Evolutionary conservation across 2,113 vertebrate genomes (phyloP).

Genomic region (Thymallus thymallus): DNA sequence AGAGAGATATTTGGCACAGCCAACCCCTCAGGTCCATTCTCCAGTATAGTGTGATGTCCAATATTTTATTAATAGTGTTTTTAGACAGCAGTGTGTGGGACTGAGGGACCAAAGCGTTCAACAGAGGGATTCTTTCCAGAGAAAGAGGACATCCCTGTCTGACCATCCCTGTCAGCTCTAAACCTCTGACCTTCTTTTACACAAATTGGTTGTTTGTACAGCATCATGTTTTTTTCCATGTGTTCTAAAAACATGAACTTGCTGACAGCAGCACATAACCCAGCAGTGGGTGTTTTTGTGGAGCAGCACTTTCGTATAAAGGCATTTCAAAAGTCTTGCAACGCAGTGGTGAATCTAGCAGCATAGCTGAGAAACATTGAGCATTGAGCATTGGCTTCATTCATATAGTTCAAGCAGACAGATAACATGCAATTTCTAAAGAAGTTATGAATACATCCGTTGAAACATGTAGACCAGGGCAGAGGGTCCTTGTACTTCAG

Average conservation of each 20-base stretch:
- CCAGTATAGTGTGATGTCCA: background rate
- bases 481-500: too few species aligned
- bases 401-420: too few species aligned
- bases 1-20: background rate
- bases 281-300: background rate
- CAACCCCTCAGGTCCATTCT: background rate
- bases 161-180: background rate
- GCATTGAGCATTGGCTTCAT: too few species aligned
- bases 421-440: too few species aligned
- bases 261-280: constrained; percentile 2
- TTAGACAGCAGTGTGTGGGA: background rate
- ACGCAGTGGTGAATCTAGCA: too few species aligned
- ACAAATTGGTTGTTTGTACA: constrained; percentile 10
- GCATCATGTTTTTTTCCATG: constrained; percentile 16
- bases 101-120: background rate
- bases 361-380: too few species aligned
- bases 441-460: too few species aligned
- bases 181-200: background rate
- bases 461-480: too few species aligned
- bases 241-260: background rate
- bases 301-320: too few species aligned
- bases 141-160: background rate
- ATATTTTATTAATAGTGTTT: constrained; percentile 13
- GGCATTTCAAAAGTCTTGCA: too few species aligned
- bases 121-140: background rate